Base-by-base conservation (phyloP, 2,888 invertebrate genomes). In the Axea sp. region DNA sequence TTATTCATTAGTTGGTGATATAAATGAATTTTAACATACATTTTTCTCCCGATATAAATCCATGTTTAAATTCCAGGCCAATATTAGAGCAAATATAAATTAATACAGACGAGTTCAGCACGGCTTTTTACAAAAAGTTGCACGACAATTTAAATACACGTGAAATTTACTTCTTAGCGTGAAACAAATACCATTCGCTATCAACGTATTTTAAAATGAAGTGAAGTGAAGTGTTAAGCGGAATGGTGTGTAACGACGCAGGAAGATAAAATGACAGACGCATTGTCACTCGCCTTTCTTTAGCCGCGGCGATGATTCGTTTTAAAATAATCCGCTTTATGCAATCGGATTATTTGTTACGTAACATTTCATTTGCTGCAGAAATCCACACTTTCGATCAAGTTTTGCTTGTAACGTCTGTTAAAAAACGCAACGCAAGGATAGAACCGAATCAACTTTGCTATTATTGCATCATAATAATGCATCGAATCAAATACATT, bases 271-370 rank as follows among this genome's bases (percentile, higher is more conserved):
- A 15, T 24, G 41, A 41, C 41, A 24, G 11, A 41, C 15, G 26
- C 43, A 43, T 43, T 43, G 43, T 43, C 26, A 43, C 28, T 14
- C 15, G 15, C 14, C 15, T 11, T 26, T 43, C 4, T 14, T 26
- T 4, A 28, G 28, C n/a, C 7, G 3, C 15, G 12, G 4, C 15
- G 14, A 8, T 26, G 43, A 43, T 14, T 43, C 26, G 28, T 26
- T 43, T 15, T 43, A 43, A 43, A 43, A 15, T 43, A 43, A 26
- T 43, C 28, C 28, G 8, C 43, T 43, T 43, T 43, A 1, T 28
- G 28, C n/a, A 26, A 15, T 28, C 43, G 26, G 8, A 12, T 43
- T 14, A 43, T 43, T 43, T 14, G 8, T 26, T 26, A 43, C 15
- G 26, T 43, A 43, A 26, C n/a, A 14, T 26, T 24, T 24, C 26